phyloP scores from a whole-genome alignment of 2,888 invertebrate species.

The Lacanobia wlatinum region DNA sequence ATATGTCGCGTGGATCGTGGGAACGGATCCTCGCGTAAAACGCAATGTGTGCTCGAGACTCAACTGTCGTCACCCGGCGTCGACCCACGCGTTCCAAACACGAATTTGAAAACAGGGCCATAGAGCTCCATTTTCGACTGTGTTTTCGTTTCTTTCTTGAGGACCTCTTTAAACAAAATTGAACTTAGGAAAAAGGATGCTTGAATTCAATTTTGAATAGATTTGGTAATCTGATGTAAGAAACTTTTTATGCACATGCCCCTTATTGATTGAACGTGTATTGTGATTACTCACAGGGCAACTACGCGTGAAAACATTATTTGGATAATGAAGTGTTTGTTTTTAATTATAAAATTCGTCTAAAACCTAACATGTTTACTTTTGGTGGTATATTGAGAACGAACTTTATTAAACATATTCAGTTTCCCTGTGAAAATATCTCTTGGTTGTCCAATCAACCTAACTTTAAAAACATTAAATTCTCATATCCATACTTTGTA shows the following conservation, averaged over 20 bases:
- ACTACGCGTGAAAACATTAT: conserved; percentile 81
- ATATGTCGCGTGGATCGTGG: conserved; percentile 90
- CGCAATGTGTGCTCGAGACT: conserved; percentile 86
- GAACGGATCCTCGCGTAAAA: conserved; percentile 84
- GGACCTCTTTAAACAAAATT: conserved; percentile 28
- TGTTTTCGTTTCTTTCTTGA: conserved; percentile 32
- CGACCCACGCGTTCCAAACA: conserved; percentile 66
- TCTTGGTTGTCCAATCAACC: background rate
- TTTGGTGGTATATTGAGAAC: background rate
- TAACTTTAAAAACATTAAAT: background rate
- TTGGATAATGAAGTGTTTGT: conserved; percentile 74
- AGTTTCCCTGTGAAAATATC: background rate
- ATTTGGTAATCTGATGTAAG: conserved; percentile 52
- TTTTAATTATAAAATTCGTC: conserved; percentile 66
- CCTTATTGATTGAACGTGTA: conserved; percentile 82
- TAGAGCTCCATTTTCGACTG: conserved; percentile 72
- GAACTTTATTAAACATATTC: background rate
- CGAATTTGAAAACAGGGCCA: conserved; percentile 61
- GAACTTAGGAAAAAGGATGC: conserved; percentile 13
- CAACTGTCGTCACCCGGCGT: conserved; percentile 79
- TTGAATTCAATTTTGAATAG: conserved; percentile 55
- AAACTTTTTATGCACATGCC: conserved; percentile 80
- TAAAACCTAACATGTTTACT: background rate
- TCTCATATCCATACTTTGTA: background rate
- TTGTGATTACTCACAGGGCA: conserved; percentile 80